These are phyloP conservation scores for Arion vulgaris DNA, from an alignment of 1,140 invertebrate species.

Conservation along the genomic window DNA sequence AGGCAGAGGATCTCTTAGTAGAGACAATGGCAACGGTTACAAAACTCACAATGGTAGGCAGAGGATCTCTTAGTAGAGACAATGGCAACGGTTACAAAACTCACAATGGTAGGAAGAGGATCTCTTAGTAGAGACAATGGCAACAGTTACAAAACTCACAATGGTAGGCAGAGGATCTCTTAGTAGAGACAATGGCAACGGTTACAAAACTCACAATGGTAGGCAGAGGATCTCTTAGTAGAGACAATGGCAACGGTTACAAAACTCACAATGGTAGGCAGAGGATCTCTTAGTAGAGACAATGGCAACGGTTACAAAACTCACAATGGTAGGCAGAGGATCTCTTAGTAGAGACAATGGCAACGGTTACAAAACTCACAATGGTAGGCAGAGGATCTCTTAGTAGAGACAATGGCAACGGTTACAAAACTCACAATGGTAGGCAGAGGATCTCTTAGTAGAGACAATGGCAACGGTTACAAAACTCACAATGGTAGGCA, in stretches of 20 bases:
- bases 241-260: background rate
- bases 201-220: background rate
- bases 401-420: no score
- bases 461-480: no score
- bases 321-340: background rate
- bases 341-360: background rate
- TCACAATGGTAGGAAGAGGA: background rate
- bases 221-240: no score
- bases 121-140: background rate
- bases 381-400: background rate
- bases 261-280: background rate
- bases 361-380: background rate
- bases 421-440: no score
- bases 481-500: no score
- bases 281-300: background rate
- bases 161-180: background rate
- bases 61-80: background rate
- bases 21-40: background rate
- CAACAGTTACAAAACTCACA: background rate
- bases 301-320: background rate
- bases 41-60: background rate
- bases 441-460: no score
- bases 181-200: background rate
- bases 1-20: background rate
- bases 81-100: background rate